These are phyloP conservation scores for Cephonodes hylas DNA, from an alignment of 2,888 invertebrate genomes.

Conservation along the genomic window DNA sequence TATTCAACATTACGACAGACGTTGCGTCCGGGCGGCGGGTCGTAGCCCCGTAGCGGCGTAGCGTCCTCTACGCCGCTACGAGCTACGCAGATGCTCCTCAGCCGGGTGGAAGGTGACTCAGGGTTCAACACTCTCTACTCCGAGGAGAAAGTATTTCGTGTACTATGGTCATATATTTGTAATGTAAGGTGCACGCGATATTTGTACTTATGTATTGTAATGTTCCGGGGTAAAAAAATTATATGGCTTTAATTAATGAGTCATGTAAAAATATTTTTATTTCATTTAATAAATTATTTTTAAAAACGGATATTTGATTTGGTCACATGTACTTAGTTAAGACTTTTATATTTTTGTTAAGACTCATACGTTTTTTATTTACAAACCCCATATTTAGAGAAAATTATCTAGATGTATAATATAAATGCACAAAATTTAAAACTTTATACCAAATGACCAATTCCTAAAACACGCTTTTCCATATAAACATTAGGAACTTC, in stretches of 20 bases:
- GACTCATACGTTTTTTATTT: too few relatives aligned
- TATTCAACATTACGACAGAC: conserved; percentile 4
- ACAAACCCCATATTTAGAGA: too few relatives aligned
- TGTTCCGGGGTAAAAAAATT: not conserved
- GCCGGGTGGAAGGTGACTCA: conserved; percentile 17
- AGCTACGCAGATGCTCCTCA: conserved; percentile 9
- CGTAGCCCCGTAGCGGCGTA: conserved; percentile 26
- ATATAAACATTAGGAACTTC: not conserved
- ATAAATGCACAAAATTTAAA: too few relatives aligned
- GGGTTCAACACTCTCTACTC: conserved; percentile 5
- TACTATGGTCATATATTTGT: conserved; percentile 8
- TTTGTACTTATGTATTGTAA: not conserved
- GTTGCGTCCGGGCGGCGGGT: conserved; percentile 13
- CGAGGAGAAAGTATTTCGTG: conserved; percentile 6
- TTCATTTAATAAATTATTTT: too few relatives aligned
- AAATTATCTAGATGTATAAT: too few relatives aligned
- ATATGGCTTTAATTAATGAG: not conserved
- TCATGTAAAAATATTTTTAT: too few relatives aligned
- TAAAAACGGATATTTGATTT: too few relatives aligned
- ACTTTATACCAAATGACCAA: too few relatives aligned
- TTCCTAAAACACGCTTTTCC: too few relatives aligned
- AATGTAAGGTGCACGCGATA: not conserved
- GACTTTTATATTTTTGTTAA: too few relatives aligned
- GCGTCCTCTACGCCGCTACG: conserved; percentile 26
- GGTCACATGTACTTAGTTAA: too few relatives aligned